Base-by-base conservation (phyloP, 92 coral and sea anemone species). In the Bergia sp. region DNA sequence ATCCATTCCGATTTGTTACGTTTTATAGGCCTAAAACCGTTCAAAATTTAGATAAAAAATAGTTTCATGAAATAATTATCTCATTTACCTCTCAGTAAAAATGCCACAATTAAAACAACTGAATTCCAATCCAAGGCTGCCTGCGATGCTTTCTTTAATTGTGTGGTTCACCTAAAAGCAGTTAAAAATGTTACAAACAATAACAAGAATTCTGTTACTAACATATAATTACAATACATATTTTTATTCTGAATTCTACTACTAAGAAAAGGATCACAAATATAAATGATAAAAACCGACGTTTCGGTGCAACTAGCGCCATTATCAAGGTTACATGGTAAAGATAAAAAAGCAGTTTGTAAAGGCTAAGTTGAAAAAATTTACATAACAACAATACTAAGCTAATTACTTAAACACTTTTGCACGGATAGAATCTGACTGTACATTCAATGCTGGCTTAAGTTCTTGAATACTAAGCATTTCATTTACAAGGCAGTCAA, bases 381-480 rank as follows among this genome's bases (percentile, higher is more conserved):
- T 64, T 64, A 64, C 69, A 64, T 64, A 64, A 64, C 69, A 64
- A 64, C 69, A 64, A 64, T 64, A 64, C 73, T 29, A 66, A 66
- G 73, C 23, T 66, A 66, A 21, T 69, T 69, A 69, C 39, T 69
- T 69, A 69, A 69, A 66, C 73, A 66, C n/a, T n/a, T n/a, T n/a
- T n/a, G n/a, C n/a, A n/a, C n/a, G n/a, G n/a, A n/a, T 1, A 61
- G 12, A 61, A 66, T 66, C 73, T 18, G 73, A 66, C 85, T 81
- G 85, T 81, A 81, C 85, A 49, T 81, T 81, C 85, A 81, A 47
- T 3, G 71, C 85, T 81, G 71, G 85, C 43, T 81, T 81, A 81
- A 81, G 85, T 23, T 81, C 85, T 81, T 81, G 85, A 81, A 81
- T 81, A 81, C 85, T 23, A 36, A 81, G 75, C 86, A 50, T 53